Base-by-base conservation (phyloP, 1,140 invertebrate species). In the Spodoptera frugiperda region DNA sequence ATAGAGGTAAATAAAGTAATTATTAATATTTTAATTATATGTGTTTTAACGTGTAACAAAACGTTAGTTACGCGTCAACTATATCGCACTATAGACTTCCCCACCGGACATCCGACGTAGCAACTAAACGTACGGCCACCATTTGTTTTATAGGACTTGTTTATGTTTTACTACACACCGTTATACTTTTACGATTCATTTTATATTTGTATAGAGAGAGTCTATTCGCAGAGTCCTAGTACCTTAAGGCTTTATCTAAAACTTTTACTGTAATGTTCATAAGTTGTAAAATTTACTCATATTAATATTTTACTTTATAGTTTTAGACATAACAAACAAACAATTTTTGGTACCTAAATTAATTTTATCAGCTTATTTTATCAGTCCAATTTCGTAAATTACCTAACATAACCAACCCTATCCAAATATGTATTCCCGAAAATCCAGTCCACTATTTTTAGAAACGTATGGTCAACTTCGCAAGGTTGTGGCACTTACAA, bases 401-500 rank as follows among this genome's bases (percentile, higher is more conserved):
- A 44, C 2, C 57, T n/a, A 53, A 68, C 0, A 12, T 44, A 1
- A 25, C 9, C 15, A 68, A 51, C 30, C 6, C 8, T 33, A 10
- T 21, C 25, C 12, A 53, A 51, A 68, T n/a, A 68, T 25, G 1
- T 30, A 11, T 14, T 15, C n/a, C 51, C 53, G 15, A 59, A 57
- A 9, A 9, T 10, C 53, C 17, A 30, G 33, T 73, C 54, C 39
- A 48, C 54, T 59, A 73, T 55, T 44, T 73, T 61, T 73, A 57
- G 39, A 73, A 51, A 2, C 71, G 15, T 49, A 49, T 73, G 55
- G 71, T 73, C 71, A 73, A 9, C 17, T n/a, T n/a, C 14, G 30
- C 57, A 61, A 74, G 71, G 77, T 78, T 65, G 49, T 65, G 39
- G 71, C 65, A 75, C 77, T 78, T 14, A 72, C 57, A 46, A 61